Evolutionary conservation across 2,888 invertebrate genomes (phyloP).

Genomic region (Orthonychiurus folsomi): DNA sequence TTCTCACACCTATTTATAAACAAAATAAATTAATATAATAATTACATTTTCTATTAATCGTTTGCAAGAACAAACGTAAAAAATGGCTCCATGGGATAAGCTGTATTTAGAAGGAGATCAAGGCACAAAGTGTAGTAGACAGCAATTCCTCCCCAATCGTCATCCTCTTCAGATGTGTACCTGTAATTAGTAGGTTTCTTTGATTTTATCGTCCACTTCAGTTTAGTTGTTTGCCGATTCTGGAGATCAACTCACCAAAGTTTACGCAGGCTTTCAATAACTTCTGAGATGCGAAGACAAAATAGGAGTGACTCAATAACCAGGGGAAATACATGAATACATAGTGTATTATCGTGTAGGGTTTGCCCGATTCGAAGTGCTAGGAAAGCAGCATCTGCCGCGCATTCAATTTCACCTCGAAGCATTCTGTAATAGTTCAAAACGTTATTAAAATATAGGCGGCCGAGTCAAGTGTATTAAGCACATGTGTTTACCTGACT

Average conservation of each 20-base stretch:
- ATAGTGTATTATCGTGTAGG: conserved; percentile 30
- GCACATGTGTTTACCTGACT: conserved; percentile 4
- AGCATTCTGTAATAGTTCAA: conserved; percentile 14
- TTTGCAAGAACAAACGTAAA: conserved; percentile 9
- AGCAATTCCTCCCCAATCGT: conserved; percentile 47
- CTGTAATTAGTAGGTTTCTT: conserved; percentile 7
- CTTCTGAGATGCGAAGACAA: conserved; percentile 25
- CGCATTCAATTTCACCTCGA: conserved; percentile 26
- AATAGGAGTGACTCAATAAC: conserved; percentile 20
- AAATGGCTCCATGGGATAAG: conserved; percentile 34
- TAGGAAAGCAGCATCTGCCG: conserved; percentile 24
- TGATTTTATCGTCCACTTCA: not conserved
- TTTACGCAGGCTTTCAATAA: conserved; percentile 30
- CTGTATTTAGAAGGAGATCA: conserved; percentile 53
- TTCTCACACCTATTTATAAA: conserved; percentile 26
- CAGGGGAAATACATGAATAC: conserved; percentile 23
- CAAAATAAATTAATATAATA: no score
- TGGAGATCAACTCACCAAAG: conserved; percentile 25
- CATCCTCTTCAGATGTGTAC: conserved; percentile 37
- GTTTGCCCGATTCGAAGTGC: conserved; percentile 25
- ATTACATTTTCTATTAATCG: no score
- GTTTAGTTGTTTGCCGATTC: not conserved
- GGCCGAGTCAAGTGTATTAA: no score
- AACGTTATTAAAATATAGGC: no score
- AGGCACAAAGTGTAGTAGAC: conserved; percentile 56